Evolutionary conservation across 2,113 vertebrate genomes (phyloP), one percentile per base, ranked within the genome.

Genomic region (Typhlomys cinereus): DNA sequence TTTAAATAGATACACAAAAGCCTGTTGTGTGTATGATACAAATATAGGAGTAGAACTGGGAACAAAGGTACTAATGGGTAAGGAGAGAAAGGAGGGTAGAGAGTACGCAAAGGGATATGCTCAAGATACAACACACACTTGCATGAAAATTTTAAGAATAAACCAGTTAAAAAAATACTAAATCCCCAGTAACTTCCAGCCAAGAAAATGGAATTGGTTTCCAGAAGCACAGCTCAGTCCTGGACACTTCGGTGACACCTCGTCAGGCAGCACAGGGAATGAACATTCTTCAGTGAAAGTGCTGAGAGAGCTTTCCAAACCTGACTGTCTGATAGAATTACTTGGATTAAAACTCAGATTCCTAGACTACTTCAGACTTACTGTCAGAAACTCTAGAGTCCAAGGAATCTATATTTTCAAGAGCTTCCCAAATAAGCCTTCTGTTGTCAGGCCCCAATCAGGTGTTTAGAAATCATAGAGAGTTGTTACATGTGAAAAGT

Each of bases 341-440:
- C 62, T 69, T 66, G 46, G 31, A 71, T 71, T 75, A 88, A 90
- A 82, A 83, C 50, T 76, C 61, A 73, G 27, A 88, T 57, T 75
- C n/a, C 39, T 64, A 36, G 54, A 27, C 44, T 29, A 48, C 39
- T 84, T 27, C 7, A 39, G 27, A 83, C n/a, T 74, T 79, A 73
- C 20, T 64, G 44, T 61, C 83, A 90, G 46, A 94, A 85, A 82
- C 6, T 88, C 39, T 59, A 73, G 29, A 54, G 3, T 11, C 66
- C 41, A 92, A 44, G 34, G 11, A 71, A 91, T 86, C 64, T 75
- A 15, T 79, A n/a, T 83, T 64, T 90, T 86, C 80, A 86, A 73
- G 80, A 88, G 17, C 23, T 88, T 93, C n/a, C 44, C 34, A 92
- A 78, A 57, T 46, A 93, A 92, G 21, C 36, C 13, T 75, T 50